Percentiles rank a stretch among this genome's conserved stretches.
Conservation (phyloP, 2,888 invertebrate species). For the Campopleginae sp. region DNA sequence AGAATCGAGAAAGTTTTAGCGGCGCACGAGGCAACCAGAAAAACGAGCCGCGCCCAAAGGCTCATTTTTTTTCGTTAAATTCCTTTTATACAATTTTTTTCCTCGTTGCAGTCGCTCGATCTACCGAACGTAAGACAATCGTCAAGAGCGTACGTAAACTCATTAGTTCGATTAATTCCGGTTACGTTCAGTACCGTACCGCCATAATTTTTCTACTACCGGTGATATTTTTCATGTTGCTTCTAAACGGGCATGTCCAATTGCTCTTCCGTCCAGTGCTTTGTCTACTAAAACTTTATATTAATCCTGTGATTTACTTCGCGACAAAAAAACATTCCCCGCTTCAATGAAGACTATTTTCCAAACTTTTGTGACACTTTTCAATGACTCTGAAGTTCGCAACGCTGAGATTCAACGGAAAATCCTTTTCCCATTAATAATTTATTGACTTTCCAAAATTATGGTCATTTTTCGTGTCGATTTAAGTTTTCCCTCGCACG, state of each 20-base stretch:
- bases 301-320: not conserved
- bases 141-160: slow-evolving; percentile 64
- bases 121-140: slow-evolving; percentile 18
- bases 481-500: too few relatives aligned
- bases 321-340: not conserved
- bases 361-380: too few relatives aligned
- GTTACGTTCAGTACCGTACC: slow-evolving; percentile 51
- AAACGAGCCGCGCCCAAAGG: slow-evolving; percentile 5
- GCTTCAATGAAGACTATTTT: not conserved
- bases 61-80: not conserved
- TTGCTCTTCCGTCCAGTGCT: not conserved
- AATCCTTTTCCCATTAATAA: too few relatives aligned
- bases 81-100: not conserved
- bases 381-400: too few relatives aligned
- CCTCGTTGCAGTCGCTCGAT: slow-evolving; percentile 2
- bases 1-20: slow-evolving; percentile 14
- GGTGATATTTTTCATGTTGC: slow-evolving; percentile 41
- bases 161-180: slow-evolving; percentile 66
- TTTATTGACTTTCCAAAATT: too few relatives aligned
- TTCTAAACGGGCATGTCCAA: not conserved
- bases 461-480: too few relatives aligned
- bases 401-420: too few relatives aligned
- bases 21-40: not conserved
- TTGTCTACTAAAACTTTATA: not conserved
- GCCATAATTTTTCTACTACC: slow-evolving; percentile 37